Evolutionary conservation across 2,113 vertebrate species (phyloP), one percentile per base, ranked within the genome.

Genomic region (Pterophyllum scalare): DNA sequence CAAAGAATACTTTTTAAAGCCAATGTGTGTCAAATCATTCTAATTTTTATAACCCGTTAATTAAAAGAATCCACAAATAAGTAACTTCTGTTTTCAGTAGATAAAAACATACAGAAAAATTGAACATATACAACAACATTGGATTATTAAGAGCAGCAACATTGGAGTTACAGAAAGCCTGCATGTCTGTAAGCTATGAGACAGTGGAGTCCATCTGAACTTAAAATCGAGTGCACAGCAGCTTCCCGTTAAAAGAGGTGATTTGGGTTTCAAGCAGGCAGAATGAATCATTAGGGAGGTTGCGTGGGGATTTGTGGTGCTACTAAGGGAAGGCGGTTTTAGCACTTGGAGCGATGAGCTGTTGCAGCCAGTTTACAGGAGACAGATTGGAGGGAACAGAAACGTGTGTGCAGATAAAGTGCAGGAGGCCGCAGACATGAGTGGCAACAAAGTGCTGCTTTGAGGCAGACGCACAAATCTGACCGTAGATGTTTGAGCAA

Each of bases 251-350:
- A 7, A 43, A 31, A n/a, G 57, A 70, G 33, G 59, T 31, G 67
- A 83, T 26, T 93, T 86, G 49, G 75, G 87, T 91, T 90, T 94
- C 91, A 88, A 74, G 54, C 77, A 77, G 82, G 64, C 60, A 31
- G 61, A 60, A 80, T 86, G 64, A 88, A 82, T 93, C 83, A 89
- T 22, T 2, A 24, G 72, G 28, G 60, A 80, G 26, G 59, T 19
- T 22, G 24, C 15, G 26, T 3, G 52, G 46, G 62, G 24, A 59
- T n/a, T 35, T 52, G 22, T 46, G 31, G 40, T 75, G 87, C 62
- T 62, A 40, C 78, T 52, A 22, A 59, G 65, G 43, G 81, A 70
- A 72, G 67, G 72, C 31, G 33, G 72, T 62, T 79, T 59, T 79
- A 46, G 11, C 31, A 14, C 33, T 60, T 17, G 61, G 20, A 70